phyloP scores from a whole-genome alignment of 2,888 invertebrate genomes.

The Eudasyphora cyanicolor region DNA sequence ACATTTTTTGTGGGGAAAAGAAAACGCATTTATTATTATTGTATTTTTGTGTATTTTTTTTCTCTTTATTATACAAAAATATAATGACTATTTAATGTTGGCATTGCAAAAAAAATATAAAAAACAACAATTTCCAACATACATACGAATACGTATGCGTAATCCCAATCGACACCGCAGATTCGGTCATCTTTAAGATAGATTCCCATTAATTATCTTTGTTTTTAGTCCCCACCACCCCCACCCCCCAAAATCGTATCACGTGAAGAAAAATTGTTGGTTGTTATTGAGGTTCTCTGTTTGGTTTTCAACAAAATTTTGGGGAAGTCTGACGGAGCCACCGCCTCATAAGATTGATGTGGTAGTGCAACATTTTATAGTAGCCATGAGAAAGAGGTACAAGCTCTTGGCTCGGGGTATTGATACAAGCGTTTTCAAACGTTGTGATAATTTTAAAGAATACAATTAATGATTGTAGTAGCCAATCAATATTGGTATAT shows the following conservation, averaged over 20 bases:
- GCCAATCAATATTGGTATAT: background rate
- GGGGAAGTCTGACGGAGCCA: background rate
- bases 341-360: background rate
- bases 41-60: background rate
- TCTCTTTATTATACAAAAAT: background rate
- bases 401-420: background rate
- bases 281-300: background rate
- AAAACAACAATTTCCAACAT: background rate
- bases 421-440: background rate
- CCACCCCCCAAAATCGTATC: too few species aligned
- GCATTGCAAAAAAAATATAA: background rate
- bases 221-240: too few species aligned
- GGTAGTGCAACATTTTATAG: background rate
- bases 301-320: background rate
- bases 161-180: background rate
- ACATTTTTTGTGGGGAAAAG: slow-evolving; percentile 7
- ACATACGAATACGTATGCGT: slow-evolving; percentile 15
- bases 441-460: background rate
- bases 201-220: slow-evolving; percentile 21
- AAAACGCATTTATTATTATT: slow-evolving; percentile 22
- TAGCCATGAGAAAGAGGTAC: background rate
- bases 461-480: background rate
- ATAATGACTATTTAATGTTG: background rate
- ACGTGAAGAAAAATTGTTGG: background rate
- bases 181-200: background rate